A percentile compares a stretch with the other conserved stretches of the same genome.
These are phyloP conservation scores for Pilophorus perplexus DNA, from an alignment of 2,888 invertebrate species.

Conservation along the genomic window DNA sequence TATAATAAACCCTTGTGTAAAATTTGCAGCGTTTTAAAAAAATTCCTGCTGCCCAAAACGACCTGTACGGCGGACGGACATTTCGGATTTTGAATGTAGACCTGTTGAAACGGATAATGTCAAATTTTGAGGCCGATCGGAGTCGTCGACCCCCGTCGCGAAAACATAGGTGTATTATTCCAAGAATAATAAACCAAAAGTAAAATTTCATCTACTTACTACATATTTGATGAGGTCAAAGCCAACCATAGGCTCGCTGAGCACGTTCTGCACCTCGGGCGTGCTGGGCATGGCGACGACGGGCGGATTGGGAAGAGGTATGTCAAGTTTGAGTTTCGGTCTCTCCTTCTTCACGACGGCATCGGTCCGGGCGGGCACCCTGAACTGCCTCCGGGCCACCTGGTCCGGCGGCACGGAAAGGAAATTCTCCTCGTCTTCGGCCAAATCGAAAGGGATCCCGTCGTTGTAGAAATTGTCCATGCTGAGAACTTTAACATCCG, in stretches of 20 bases:
- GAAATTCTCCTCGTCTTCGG: conserved; percentile 20
- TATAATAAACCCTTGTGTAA: no score
- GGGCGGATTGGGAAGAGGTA: conserved; percentile 8
- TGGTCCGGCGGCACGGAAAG: conserved; percentile 13
- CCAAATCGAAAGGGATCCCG: neutral
- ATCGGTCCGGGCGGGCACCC: conserved; percentile 3
- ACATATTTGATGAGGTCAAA: conserved; percentile 53
- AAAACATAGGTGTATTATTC: no score
- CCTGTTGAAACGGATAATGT: no score
- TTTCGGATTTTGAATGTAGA: no score
- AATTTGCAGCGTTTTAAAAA: no score
- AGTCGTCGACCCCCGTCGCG: no score
- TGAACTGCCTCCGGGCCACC: conserved; percentile 17
- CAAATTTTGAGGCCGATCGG: no score
- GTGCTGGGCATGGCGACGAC: conserved; percentile 50
- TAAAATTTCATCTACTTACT: no score
- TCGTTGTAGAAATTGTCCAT: neutral
- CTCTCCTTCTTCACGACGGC: conserved; percentile 10
- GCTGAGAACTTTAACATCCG: neutral
- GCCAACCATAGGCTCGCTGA: conserved; percentile 49
- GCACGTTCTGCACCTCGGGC: conserved; percentile 54
- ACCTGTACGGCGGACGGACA: no score
- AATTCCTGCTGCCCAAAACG: no score
- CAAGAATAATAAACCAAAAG: no score
- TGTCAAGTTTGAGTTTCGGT: conserved; percentile 42